Evolutionary conservation across 1,140 invertebrate species (phyloP), one percentile per base, ranked within the genome.

Genomic region (Macrobrachium nipponense): DNA sequence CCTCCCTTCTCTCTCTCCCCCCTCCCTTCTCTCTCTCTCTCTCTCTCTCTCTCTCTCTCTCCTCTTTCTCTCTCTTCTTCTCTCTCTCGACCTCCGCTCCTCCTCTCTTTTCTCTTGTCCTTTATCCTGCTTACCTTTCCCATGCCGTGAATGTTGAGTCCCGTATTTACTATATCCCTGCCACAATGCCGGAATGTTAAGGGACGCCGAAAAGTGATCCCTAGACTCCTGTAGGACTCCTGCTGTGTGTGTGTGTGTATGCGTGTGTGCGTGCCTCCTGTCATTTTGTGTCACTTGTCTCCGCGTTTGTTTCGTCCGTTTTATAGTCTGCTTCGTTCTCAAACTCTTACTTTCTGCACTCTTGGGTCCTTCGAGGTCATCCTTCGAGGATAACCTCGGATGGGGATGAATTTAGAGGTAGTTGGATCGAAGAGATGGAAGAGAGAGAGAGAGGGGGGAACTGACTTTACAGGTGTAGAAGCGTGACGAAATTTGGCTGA

Each of bases 151-250:
- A 15, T 58, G 8, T 59, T 44, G 43, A 58, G 44, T 77, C 20
- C 44, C 14, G 51, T 77, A 77, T 58, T 77, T 77, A 77, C 75
- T 77, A 58, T 77, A 59, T 44, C 43, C 51, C 44, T 59, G 18
- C 75, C 75, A 77, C 75, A 77, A 77, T 77, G 51, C 75, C 58
- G 75, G 75, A 77, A 77, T 77, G 75, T 77, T 17, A 76, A 44
- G 73, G 51, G 27, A 27, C 10, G 6, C 12, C 11, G 51, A 27
- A 76, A 15, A 27, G 23, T 62, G 23, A 62, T 27, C 18, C 8
- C 23, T 1, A 59, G 20, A 62, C 27, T 59, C 36, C 15, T 64
- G 23, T 27, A 10, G 44, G 36, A 80, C 14, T 23, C 44, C 73
- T 73, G 27, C 27, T 43, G 23, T 43, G 18, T 43, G 44, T 12